phyloP scores from a whole-genome alignment of 2,888 invertebrate species.

The Ectemnius cavifrons region DNA sequence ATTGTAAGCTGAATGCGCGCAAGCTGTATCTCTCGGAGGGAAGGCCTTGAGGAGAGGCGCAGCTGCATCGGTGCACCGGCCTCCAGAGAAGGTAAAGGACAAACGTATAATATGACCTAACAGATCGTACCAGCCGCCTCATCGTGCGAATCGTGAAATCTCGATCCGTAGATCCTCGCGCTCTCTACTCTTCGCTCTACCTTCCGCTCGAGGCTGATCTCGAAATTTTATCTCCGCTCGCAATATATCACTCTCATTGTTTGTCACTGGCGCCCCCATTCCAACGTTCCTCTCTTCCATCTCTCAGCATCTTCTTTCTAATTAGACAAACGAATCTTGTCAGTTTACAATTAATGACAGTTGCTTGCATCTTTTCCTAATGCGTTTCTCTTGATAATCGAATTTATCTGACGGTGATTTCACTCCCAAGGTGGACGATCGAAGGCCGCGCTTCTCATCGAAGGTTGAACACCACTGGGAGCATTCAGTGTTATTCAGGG shows the following conservation, averaged over 20 bases:
- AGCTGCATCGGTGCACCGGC: slow-evolving; percentile 64
- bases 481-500: slow-evolving; percentile 71
- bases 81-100: slow-evolving; percentile 66
- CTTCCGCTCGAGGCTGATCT: slow-evolving; percentile 22
- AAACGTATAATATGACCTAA: slow-evolving; percentile 66
- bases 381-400: slow-evolving; percentile 34
- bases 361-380: too few species aligned
- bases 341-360: too few species aligned
- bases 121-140: slow-evolving; percentile 46
- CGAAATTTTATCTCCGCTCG: slow-evolving; percentile 38
- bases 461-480: slow-evolving; percentile 74
- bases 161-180: slow-evolving; percentile 60
- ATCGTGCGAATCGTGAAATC: slow-evolving; percentile 65
- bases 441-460: slow-evolving; percentile 29
- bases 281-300: slow-evolving; percentile 5
- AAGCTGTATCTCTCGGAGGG: slow-evolving; percentile 30
- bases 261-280: slow-evolving; percentile 25
- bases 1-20: slow-evolving; percentile 32
- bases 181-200: slow-evolving; percentile 22
- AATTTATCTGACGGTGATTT: slow-evolving; percentile 22
- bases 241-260: slow-evolving; percentile 36
- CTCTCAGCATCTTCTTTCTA: background rate
- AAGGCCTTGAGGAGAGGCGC: slow-evolving; percentile 58
- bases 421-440: slow-evolving; percentile 22
- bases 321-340: background rate